phyloP scores from a whole-genome alignment of 2,797 vertebrate genomes.

The Lacerta viridis region DNA sequence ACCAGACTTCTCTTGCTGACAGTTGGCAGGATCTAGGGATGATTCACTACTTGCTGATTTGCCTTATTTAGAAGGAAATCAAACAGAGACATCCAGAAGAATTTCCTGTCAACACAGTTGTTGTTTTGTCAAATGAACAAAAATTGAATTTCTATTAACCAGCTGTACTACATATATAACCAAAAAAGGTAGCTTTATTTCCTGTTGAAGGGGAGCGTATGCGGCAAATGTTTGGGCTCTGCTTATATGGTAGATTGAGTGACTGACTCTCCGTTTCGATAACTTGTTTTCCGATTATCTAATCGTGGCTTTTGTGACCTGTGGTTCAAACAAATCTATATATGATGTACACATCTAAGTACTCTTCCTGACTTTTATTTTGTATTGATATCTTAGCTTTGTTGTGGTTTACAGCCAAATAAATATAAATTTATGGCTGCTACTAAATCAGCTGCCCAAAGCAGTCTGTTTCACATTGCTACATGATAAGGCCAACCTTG shows the following conservation, averaged over 20 bases:
- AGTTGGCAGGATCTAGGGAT: neutral
- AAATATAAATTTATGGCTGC: no score
- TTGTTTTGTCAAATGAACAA: neutral
- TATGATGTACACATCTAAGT: no score
- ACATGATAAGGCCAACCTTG: neutral
- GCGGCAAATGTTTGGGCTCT: neutral
- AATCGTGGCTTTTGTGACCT: no score
- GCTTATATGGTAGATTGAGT: neutral
- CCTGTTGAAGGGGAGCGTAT: neutral
- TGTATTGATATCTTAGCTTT: no score
- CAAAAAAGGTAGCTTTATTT: neutral
- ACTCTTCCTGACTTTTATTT: no score
- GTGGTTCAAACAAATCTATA: no score
- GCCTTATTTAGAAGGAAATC: neutral
- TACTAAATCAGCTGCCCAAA: no score
- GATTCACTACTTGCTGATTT: neutral
- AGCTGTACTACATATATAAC: neutral
- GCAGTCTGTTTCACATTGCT: no score
- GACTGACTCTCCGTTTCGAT: neutral
- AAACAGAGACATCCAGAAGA: neutral
- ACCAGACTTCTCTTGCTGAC: no score
- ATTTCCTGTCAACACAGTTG: neutral
- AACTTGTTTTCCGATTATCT: neutral
- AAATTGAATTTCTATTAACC: neutral
- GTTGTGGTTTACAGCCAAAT: no score